Evolutionary conservation across 2,888 invertebrate genomes (phyloP).

Genomic region (Pristionchus entomophagus): DNA sequence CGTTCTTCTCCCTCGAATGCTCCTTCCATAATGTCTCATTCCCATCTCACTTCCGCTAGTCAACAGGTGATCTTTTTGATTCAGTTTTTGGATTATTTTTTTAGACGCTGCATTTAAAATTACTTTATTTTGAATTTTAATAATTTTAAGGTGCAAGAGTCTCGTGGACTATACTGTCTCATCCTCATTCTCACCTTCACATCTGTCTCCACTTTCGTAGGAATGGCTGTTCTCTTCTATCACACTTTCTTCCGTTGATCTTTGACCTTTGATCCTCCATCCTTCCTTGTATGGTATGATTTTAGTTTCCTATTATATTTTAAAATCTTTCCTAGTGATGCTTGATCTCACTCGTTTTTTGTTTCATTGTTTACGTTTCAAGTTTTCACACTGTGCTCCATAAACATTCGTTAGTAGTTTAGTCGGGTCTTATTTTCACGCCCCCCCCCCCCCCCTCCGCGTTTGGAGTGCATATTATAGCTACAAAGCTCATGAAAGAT

Average conservation of each 20-base stretch:
- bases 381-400: background rate
- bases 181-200: slow-evolving; percentile 25
- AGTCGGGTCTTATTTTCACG: background rate
- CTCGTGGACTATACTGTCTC: background rate
- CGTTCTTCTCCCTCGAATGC: slow-evolving; percentile 48
- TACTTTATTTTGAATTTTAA: too few relatives aligned
- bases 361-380: background rate
- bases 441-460: too few relatives aligned
- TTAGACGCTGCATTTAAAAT: too few relatives aligned
- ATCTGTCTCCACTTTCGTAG: background rate
- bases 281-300: background rate
- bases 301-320: background rate
- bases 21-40: slow-evolving; percentile 53
- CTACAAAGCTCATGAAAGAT: background rate
- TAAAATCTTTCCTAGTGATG: background rate
- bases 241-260: slow-evolving; percentile 37
- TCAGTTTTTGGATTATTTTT: too few relatives aligned
- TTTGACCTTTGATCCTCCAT: background rate
- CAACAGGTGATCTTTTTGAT: background rate
- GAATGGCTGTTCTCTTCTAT: slow-evolving; percentile 12
- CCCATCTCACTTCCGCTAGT: slow-evolving; percentile 48
- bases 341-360: background rate
- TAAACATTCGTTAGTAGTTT: background rate
- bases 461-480: background rate
- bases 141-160: background rate